phyloP scores from a whole-genome alignment of 2,113 vertebrate species.

The Corythoichthys haematopterus region DNA sequence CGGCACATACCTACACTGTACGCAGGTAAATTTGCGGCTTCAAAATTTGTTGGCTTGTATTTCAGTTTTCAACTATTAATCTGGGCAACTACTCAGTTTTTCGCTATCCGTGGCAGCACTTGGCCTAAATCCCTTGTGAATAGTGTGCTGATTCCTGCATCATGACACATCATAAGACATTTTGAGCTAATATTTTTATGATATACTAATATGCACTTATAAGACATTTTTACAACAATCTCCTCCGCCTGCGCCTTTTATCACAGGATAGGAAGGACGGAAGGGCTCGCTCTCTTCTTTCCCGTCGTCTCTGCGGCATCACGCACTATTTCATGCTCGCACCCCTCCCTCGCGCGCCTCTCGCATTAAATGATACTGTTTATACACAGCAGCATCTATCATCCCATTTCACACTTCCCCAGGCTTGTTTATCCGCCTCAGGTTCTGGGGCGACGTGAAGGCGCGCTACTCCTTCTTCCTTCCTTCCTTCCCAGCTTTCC shows the following conservation, averaged over 20 bases:
- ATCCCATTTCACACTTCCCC: slow-evolving; percentile 70
- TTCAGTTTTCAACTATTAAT: background rate
- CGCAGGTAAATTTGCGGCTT: no score
- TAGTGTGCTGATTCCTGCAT: background rate
- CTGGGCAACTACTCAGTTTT: background rate
- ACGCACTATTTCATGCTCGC: slow-evolving; percentile 51
- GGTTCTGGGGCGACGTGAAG: slow-evolving; percentile 65
- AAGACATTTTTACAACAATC: background rate
- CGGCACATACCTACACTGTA: no score
- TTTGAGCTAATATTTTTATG: background rate
- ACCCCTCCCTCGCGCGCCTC: slow-evolving; percentile 46
- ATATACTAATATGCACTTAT: background rate
- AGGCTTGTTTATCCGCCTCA: slow-evolving; percentile 64
- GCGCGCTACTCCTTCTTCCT: slow-evolving; percentile 41
- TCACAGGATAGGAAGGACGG: slow-evolving; percentile 44
- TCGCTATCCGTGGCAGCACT: background rate
- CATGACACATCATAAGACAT: background rate
- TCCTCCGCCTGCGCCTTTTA: slow-evolving; percentile 19
- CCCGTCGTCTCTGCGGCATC: slow-evolving; percentile 34
- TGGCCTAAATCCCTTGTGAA: background rate
- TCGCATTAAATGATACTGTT: slow-evolving; percentile 65
- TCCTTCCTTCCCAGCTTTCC: slow-evolving; percentile 38
- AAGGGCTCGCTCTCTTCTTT: slow-evolving; percentile 17
- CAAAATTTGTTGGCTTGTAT: background rate
- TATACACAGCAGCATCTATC: slow-evolving; percentile 68